A percentile compares a stretch with the other conserved stretches of the same genome.
Evolutionary conservation across 2,888 invertebrate species (phyloP).

Genomic region (Eupithecia tripunctaria): DNA sequence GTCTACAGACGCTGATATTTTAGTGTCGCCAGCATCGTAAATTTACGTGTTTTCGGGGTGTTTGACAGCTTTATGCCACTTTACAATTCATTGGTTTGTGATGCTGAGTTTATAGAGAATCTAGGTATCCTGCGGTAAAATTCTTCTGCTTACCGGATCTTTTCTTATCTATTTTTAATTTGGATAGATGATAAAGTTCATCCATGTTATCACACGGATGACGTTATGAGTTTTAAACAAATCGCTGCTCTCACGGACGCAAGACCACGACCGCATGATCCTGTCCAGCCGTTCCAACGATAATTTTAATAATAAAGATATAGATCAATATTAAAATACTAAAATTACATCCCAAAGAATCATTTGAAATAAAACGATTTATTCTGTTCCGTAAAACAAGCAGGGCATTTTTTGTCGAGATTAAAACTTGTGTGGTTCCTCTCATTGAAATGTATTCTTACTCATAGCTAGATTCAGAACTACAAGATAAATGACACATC

Average conservation of each 20-base stretch:
- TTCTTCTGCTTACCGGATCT: not conserved
- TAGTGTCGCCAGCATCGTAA: conserved; percentile 13
- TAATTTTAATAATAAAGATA: no score
- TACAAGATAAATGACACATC: not conserved
- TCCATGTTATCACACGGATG: not conserved
- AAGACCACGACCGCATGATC: no score
- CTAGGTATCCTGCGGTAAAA: not conserved
- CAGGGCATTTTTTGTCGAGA: no score
- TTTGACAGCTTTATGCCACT: not conserved
- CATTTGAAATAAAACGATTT: no score
- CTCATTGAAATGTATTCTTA: not conserved
- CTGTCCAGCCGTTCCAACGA: no score
- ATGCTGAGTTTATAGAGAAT: not conserved
- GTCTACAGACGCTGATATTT: conserved; percentile 50
- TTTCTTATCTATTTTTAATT: not conserved
- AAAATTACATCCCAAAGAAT: no score
- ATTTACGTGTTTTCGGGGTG: not conserved
- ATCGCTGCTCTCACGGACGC: no score
- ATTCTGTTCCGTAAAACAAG: no score
- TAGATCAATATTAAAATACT: no score
- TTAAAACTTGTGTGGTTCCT: no score
- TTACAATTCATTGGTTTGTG: conserved; percentile 2
- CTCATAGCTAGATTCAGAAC: not conserved
- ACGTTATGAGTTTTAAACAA: no score
- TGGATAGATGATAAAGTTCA: not conserved